These are phyloP conservation scores for Myotis yumanensis DNA, from an alignment of 2,113 vertebrate genomes.

Conservation along the genomic window DNA sequence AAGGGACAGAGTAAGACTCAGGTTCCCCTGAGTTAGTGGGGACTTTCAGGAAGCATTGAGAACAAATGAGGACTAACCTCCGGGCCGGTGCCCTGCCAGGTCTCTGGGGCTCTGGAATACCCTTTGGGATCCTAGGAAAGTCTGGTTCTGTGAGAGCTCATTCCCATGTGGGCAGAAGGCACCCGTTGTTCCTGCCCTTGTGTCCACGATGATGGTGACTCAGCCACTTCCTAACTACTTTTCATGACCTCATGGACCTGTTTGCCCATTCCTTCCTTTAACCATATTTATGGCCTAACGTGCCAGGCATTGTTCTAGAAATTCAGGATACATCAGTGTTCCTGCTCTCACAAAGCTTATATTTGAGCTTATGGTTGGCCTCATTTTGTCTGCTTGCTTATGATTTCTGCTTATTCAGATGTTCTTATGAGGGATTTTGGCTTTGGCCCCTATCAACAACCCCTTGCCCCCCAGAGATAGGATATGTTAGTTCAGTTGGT, in stretches of 20 bases:
- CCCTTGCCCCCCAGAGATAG: background rate
- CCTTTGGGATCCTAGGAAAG: too few relatives aligned
- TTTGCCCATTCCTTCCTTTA: background rate
- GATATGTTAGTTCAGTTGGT: background rate
- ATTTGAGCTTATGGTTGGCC: background rate
- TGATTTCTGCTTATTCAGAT: background rate
- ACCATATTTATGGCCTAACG: background rate
- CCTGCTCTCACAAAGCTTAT: background rate
- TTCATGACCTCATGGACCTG: background rate
- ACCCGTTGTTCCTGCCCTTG: background rate
- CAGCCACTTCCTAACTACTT: background rate
- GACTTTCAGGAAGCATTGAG: background rate
- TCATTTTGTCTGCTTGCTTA: background rate
- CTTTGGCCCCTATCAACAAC: background rate
- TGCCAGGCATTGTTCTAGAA: background rate
- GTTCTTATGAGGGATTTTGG: background rate
- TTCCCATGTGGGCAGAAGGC: background rate
- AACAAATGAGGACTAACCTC: background rate
- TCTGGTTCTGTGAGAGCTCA: background rate
- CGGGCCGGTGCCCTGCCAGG: background rate
- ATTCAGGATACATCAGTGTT: background rate
- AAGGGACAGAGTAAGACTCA: background rate
- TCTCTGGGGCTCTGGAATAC: background rate
- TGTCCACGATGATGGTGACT: background rate
- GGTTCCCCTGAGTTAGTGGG: background rate